These are phyloP conservation scores for Drosophila colorata DNA, from an alignment of 2,888 invertebrate species.

Conservation along the genomic window DNA sequence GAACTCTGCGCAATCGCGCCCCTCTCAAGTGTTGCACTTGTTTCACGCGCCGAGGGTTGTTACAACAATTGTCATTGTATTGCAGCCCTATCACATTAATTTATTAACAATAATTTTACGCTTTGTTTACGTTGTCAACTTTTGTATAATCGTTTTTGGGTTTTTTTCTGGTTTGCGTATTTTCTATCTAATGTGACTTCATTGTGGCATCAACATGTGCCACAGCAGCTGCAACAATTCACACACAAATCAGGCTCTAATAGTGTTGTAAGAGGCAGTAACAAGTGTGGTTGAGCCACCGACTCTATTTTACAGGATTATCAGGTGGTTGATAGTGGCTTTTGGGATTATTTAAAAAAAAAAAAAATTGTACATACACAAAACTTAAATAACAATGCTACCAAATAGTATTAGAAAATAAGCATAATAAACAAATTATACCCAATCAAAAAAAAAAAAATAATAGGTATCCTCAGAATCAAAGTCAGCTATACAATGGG, in stretches of 20 bases:
- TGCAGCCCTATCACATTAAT: conserved; percentile 36
- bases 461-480: conserved; percentile 15
- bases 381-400: too few relatives aligned
- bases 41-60: conserved; percentile 58
- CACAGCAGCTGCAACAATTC: conserved; percentile 61
- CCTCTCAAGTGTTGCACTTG: conserved; percentile 64
- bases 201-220: conserved; percentile 60
- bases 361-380: too few relatives aligned
- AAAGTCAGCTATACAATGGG: conserved; percentile 51
- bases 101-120: conserved; percentile 81
- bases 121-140: conserved; percentile 75
- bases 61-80: conserved; percentile 62
- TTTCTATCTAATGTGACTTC: conserved; percentile 53
- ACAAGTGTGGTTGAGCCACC: conserved; percentile 45
- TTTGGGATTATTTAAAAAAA: too few relatives aligned
- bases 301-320: conserved; percentile 48
- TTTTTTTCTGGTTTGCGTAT: conserved; percentile 10
- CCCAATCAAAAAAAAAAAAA: too few relatives aligned
- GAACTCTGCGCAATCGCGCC: background rate
- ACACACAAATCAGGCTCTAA: conserved; percentile 55
- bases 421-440: too few relatives aligned
- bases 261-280: conserved; percentile 22
- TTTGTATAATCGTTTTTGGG: conserved; percentile 53
- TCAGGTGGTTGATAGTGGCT: conserved; percentile 62
- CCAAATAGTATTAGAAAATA: too few relatives aligned